Conservation (phyloP, 2,113 vertebrate species). For the Colinus virginianus region DNA sequence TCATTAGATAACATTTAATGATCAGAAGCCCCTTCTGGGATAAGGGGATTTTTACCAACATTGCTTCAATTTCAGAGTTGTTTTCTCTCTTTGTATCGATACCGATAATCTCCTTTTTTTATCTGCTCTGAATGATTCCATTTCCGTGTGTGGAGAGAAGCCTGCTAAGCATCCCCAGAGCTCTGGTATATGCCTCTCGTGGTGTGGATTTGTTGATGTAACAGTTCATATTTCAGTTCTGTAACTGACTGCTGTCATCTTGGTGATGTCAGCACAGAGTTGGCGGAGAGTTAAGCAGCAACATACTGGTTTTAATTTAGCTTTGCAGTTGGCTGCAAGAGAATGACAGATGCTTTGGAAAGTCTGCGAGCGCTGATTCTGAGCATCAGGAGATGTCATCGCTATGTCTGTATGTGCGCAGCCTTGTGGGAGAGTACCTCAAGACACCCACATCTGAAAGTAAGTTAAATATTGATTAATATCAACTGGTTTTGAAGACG, state of each 20-base stretch:
- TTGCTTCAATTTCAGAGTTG: neutral
- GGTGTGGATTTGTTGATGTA: neutral
- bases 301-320: constrained; percentile 68
- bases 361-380: neutral
- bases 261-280: neutral
- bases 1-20: neutral
- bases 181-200: fast-evolving
- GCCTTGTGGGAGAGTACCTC: constrained; percentile 80
- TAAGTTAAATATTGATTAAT: constrained; percentile 55
- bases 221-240: neutral
- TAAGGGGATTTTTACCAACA: neutral
- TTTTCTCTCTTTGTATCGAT: neutral
- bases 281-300: neutral
- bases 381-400: neutral
- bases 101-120: neutral
- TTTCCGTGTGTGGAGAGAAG: neutral
- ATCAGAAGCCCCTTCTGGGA: neutral
- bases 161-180: neutral
- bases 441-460: constrained; percentile 74
- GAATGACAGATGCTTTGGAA: constrained; percentile 83
- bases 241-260: neutral
- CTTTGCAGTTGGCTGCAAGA: constrained; percentile 86
- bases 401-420: constrained; percentile 64
- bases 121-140: neutral
- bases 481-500: neutral